phyloP scores from a whole-genome alignment of 2,888 invertebrate species.

The Brachyopa scutellaris region DNA sequence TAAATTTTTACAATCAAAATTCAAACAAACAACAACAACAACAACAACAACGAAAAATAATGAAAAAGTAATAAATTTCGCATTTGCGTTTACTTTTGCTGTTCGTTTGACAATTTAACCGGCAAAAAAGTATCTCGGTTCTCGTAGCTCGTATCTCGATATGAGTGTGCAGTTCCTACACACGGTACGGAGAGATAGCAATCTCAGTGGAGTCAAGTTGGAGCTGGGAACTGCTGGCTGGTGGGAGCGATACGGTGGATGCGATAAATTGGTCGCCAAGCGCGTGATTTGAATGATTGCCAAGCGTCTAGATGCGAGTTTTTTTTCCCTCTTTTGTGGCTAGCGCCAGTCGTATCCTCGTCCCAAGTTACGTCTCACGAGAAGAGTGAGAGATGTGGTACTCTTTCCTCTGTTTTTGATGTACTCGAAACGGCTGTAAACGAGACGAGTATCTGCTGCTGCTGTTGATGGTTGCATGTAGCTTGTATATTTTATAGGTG shows the following conservation, averaged over 20 bases:
- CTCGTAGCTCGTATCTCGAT: neutral
- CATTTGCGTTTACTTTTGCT: constrained; percentile 57
- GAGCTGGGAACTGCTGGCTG: constrained; percentile 7
- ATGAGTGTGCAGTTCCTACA: neutral
- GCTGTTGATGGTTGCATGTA: constrained; percentile 26
- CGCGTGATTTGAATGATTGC: constrained; percentile 71
- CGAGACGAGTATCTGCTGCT: constrained; percentile 1
- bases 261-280: constrained; percentile 64
- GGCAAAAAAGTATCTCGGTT: constrained; percentile 53
- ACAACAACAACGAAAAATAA: constrained; percentile 18
- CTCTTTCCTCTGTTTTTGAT: neutral
- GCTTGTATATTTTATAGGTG: too few relatives aligned
- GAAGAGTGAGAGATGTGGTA: neutral
- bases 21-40: constrained; percentile 11
- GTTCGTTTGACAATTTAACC: constrained; percentile 66
- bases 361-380: constrained; percentile 2
- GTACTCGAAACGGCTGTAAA: neutral
- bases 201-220: constrained; percentile 37
- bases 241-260: constrained; percentile 14
- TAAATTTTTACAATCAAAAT: constrained; percentile 52
- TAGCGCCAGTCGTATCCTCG: constrained; percentile 54
- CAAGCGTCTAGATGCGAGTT: constrained; percentile 26
- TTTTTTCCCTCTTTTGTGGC: constrained; percentile 24
- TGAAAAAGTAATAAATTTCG: constrained; percentile 51
- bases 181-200: constrained; percentile 3